These are phyloP conservation scores for Clinocottus analis DNA, from an alignment of 2,113 vertebrate genomes.

Conservation along the genomic window DNA sequence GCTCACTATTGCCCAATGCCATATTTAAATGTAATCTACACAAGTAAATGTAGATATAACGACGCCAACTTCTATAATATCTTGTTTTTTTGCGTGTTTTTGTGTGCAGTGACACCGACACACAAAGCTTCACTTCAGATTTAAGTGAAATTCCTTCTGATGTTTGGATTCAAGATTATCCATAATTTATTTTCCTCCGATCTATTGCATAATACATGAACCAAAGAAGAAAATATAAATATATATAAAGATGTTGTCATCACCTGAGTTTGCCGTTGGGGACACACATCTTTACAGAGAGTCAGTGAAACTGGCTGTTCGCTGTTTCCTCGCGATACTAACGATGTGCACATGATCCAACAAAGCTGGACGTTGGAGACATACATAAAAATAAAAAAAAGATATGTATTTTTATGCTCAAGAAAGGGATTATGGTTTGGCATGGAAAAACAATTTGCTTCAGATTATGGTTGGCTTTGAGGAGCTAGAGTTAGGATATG, in stretches of 20 bases:
- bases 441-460: constrained; percentile 46
- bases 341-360: constrained; percentile 39
- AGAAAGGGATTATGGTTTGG: constrained; percentile 42
- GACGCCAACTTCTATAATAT: background rate
- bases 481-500: constrained; percentile 41
- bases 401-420: constrained; percentile 14
- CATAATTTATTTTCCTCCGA: no score
- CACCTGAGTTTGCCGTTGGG: background rate
- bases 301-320: background rate
- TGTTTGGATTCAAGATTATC: no score
- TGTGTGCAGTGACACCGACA: no score
- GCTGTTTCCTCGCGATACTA: constrained; percentile 1
- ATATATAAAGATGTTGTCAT: background rate
- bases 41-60: background rate
- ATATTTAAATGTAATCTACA: background rate
- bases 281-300: background rate
- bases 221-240: background rate
- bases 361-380: constrained; percentile 29
- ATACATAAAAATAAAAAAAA: constrained; percentile 56
- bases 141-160: no score
- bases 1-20: background rate
- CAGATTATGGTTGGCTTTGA: constrained; percentile 37
- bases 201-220: no score
- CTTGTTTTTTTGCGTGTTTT: no score
- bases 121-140: no score